Evolutionary conservation across 2,797 vertebrate species (phyloP).

Genomic region (Petrocephalus sullivani): DNA sequence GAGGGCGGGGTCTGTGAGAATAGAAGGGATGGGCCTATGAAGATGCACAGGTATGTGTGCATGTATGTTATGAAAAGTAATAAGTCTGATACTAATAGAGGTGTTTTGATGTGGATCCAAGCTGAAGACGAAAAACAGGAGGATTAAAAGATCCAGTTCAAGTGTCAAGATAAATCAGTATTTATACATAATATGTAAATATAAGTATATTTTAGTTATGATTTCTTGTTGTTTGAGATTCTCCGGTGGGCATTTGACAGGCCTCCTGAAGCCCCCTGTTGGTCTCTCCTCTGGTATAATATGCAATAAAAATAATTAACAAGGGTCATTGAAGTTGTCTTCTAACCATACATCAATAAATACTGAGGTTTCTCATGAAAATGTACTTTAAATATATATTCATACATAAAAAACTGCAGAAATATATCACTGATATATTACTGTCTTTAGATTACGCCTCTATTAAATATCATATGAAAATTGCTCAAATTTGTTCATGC

Average conservation of each 20-base stretch:
- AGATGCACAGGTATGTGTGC: not conserved
- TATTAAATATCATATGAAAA: not conserved
- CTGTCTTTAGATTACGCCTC: not conserved
- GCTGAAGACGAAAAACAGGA: no score
- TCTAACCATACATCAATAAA: not conserved
- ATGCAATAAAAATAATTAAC: not conserved
- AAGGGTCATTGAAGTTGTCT: not conserved
- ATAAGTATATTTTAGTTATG: not conserved
- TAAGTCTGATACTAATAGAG: not conserved
- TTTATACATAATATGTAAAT: not conserved
- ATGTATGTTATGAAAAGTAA: no score
- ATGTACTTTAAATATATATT: not conserved
- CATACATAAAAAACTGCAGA: not conserved
- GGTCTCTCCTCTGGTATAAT: not conserved
- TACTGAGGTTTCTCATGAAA: not conserved
- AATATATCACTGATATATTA: not conserved
- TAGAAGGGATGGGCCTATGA: not conserved
- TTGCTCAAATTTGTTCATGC: not conserved
- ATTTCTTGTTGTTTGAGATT: not conserved
- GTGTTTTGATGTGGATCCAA: not conserved
- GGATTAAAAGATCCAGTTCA: not conserved
- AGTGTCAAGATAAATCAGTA: not conserved
- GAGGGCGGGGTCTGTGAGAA: no score
- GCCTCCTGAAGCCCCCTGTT: not conserved
- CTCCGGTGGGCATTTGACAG: not conserved